These are phyloP conservation scores for Thumatha senex DNA, from an alignment of 2,888 invertebrate species.

Conservation along the genomic window DNA sequence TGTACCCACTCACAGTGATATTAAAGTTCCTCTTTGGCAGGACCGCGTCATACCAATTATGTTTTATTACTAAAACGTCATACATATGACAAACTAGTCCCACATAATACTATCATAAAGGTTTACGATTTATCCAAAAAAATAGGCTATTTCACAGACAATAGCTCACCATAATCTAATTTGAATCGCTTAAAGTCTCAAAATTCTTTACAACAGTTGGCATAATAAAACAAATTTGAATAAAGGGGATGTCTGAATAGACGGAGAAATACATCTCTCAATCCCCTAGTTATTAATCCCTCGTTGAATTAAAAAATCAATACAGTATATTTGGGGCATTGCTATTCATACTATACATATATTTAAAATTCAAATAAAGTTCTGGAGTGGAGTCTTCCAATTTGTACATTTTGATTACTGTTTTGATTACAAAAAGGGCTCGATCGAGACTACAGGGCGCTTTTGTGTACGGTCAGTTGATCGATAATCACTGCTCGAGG, in stretches of 20 bases:
- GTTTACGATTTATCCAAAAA: too few species aligned
- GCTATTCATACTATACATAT: slow-evolving; percentile 41
- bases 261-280: slow-evolving; percentile 38
- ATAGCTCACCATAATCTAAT: slow-evolving; percentile 26
- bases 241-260: slow-evolving; percentile 34
- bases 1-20: too few species aligned
- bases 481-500: slow-evolving; percentile 62
- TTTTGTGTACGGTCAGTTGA: slow-evolving; percentile 62
- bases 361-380: slow-evolving; percentile 75
- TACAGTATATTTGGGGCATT: slow-evolving; percentile 34
- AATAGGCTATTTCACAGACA: slow-evolving; percentile 11
- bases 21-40: too few species aligned
- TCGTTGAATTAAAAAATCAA: slow-evolving; percentile 46
- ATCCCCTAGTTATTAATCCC: slow-evolving; percentile 45
- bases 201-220: slow-evolving; percentile 26
- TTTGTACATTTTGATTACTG: slow-evolving; percentile 74
- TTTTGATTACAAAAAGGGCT: slow-evolving; percentile 73
- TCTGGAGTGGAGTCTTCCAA: slow-evolving; percentile 58
- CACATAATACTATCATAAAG: too few species aligned
- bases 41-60: background rate
- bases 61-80: too few species aligned
- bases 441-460: slow-evolving; percentile 45
- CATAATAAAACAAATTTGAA: slow-evolving; percentile 28
- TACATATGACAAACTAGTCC: too few species aligned
- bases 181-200: slow-evolving; percentile 8